Evolutionary conservation across 2,888 invertebrate species (phyloP), one percentile per base, ranked within the genome.

Genomic region (Dicyrtomina minuta): DNA sequence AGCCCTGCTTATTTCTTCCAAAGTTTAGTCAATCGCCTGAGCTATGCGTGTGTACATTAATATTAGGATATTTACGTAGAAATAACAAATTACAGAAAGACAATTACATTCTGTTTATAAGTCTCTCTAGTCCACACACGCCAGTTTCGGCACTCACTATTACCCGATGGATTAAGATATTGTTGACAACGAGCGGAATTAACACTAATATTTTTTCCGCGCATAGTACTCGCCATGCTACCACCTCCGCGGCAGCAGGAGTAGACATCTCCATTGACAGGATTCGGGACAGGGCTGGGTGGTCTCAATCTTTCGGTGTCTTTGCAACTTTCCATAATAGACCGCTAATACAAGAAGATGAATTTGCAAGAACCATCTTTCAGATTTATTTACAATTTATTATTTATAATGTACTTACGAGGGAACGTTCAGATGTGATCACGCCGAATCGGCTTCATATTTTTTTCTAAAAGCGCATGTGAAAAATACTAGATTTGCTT

Each of bases 111-210:
- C 41, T 74, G 3, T 55, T 74, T 26, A 2, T 74, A n/a, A 20
- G 65, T 17, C n/a, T 49, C 12, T 0, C 1, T 2, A 49, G n/a
- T 0, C 74, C 74, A 8, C n/a, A 70, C 67, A 44, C 46, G 1
- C 20, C 51, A 12, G 70, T 70, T 8, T 33, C 64, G 5, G 8
- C 70, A 17, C 68, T 68, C n/a, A 74, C 74, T 13, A 64, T 70
- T 60, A 26, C 44, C 2, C 24, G 68, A 49, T 68, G 68, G 62
- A 51, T 68, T 17, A 68, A 68, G 20, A 26, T 26, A 12, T 22
- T 55, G n/a, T 20, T 68, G 1, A 5, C 2, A 1, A 2, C 20
- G 20, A 56, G 55, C 20, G 68, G 62, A 20, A 43, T 68, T 46
- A n/a, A n/a, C n/a, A n/a, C n/a, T n/a, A n/a, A n/a, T n/a, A n/a